These are phyloP conservation scores for Oostethus manadensis DNA, from an alignment of 2,113 vertebrate genomes.

Conservation along the genomic window DNA sequence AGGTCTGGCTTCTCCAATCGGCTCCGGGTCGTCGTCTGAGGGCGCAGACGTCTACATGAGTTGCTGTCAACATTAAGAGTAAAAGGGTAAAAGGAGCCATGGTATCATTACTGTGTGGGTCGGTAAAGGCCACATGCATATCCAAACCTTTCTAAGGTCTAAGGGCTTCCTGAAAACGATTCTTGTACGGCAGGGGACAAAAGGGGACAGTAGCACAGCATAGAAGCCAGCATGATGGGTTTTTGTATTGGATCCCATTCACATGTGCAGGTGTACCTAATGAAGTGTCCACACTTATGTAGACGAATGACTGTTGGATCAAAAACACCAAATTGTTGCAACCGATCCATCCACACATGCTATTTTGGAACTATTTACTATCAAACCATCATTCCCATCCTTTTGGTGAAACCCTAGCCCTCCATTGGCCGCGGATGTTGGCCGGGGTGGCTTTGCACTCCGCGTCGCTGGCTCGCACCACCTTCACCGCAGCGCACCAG, in stretches of 20 bases:
- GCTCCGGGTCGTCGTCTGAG: constrained; percentile 16
- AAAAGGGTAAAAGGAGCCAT: constrained; percentile 56
- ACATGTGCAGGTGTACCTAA: background rate
- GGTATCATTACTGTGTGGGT: constrained; percentile 47
- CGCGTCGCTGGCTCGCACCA: background rate
- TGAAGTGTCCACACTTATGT: background rate
- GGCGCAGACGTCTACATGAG: constrained; percentile 33
- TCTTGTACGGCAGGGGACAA: no score
- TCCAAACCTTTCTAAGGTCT: constrained; percentile 43
- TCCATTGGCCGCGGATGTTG: background rate
- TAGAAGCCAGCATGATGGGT: no score
- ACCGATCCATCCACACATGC: background rate
- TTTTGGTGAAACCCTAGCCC: background rate
- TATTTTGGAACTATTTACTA: background rate
- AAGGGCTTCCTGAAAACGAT: constrained; percentile 42
- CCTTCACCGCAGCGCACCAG: background rate
- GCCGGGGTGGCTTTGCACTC: background rate
- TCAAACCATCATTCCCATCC: background rate
- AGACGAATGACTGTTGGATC: background rate
- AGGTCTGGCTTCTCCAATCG: constrained; percentile 14
- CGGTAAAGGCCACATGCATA: constrained; percentile 56
- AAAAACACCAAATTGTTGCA: background rate
- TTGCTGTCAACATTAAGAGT: constrained; percentile 50
- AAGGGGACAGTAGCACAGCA: no score
- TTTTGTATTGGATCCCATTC: background rate